Percentiles rank a stretch among this genome's conserved stretches.
phyloP scores from a whole-genome alignment of 2,113 vertebrate genomes.

The Limanda limanda region DNA sequence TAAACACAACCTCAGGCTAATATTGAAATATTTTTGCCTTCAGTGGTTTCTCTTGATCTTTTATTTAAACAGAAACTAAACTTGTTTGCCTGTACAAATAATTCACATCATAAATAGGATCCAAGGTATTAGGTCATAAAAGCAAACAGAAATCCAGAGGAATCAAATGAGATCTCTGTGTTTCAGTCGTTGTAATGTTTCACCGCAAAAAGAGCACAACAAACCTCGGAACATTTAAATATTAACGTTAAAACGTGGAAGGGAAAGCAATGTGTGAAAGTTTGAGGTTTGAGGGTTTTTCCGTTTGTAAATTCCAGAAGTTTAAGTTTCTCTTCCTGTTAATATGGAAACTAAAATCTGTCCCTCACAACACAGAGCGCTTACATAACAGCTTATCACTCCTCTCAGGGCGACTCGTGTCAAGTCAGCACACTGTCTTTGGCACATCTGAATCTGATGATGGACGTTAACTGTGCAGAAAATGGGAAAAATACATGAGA shows the following conservation, averaged over 20 bases:
- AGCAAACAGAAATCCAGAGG: background rate
- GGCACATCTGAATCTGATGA: constrained; percentile 1
- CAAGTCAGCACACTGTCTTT: background rate
- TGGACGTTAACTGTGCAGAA: background rate
- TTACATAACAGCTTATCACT: background rate
- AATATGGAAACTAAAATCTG: background rate
- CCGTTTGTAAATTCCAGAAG: background rate
- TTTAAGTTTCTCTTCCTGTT: background rate
- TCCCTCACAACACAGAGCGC: too few species aligned
- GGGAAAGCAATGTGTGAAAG: background rate
- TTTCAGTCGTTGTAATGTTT: background rate
- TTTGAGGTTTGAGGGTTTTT: background rate
- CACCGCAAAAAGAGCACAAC: background rate
- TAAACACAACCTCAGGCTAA: background rate
- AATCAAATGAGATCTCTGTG: background rate
- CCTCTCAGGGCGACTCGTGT: background rate
- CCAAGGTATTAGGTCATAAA: background rate
- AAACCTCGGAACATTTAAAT: background rate
- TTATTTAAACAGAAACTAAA: background rate
- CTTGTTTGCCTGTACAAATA: background rate
- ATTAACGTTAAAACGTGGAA: background rate
- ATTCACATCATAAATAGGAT: too few species aligned
- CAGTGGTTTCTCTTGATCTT: background rate
- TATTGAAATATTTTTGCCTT: background rate
- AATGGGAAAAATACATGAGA: background rate